Evolutionary conservation across 2,888 invertebrate genomes (phyloP).

Genomic region (Euphydryas editha): DNA sequence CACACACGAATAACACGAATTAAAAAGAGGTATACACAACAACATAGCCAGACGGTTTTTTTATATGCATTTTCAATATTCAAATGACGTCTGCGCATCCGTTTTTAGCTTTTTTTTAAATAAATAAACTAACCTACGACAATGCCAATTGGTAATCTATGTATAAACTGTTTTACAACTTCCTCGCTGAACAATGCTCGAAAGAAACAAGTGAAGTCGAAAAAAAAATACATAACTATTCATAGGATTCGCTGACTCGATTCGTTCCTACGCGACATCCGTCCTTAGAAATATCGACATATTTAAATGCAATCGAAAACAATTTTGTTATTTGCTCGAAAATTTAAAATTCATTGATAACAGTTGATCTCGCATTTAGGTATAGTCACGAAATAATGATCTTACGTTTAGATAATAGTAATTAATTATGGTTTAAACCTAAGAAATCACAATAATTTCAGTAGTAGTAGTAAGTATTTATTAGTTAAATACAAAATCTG

Average conservation of each 20-base stretch:
- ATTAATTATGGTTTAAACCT: too few relatives aligned
- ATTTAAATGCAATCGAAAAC: not conserved
- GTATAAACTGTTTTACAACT: slow-evolving; percentile 73
- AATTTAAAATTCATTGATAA: too few relatives aligned
- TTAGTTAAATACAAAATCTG: too few relatives aligned
- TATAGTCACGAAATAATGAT: too few relatives aligned
- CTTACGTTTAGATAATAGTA: too few relatives aligned
- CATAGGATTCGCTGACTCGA: slow-evolving; percentile 9
- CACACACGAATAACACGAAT: slow-evolving; percentile 40
- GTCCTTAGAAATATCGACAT: slow-evolving; percentile 3
- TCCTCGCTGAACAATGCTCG: slow-evolving; percentile 63
- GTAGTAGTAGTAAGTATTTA: too few relatives aligned
- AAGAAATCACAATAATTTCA: too few relatives aligned
- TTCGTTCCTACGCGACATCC: slow-evolving; percentile 7
- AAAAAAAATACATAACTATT: slow-evolving; percentile 23
- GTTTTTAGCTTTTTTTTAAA: slow-evolving; percentile 79
- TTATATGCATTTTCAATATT: slow-evolving; percentile 77
- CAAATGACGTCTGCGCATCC: slow-evolving; percentile 79
- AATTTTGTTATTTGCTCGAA: not conserved
- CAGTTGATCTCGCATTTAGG: too few relatives aligned
- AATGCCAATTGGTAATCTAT: slow-evolving; percentile 66
- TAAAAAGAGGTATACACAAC: slow-evolving; percentile 53
- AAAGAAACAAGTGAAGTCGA: slow-evolving; percentile 19
- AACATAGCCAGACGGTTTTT: slow-evolving; percentile 50
- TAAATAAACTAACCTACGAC: slow-evolving; percentile 53